phyloP scores from a whole-genome alignment of 2,113 vertebrate species.

The Telmatochromis sp. region DNA sequence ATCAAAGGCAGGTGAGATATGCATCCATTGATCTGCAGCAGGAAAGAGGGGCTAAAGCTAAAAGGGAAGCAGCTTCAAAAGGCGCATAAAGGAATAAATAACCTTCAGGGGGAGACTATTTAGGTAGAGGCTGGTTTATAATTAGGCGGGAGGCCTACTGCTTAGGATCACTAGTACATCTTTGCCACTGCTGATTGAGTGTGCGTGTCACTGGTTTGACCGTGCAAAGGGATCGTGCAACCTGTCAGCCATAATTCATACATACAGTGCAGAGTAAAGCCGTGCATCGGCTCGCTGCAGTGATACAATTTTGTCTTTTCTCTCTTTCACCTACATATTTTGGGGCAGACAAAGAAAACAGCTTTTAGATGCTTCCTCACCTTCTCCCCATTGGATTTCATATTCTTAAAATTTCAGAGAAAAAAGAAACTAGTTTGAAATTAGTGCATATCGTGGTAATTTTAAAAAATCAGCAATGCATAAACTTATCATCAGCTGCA shows the following conservation, averaged over 20 bases:
- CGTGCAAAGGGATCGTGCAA: constrained; percentile 40
- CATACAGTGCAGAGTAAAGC: neutral
- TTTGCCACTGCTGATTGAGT: constrained; percentile 62
- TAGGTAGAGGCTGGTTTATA: constrained; percentile 65
- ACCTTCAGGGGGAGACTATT: constrained; percentile 44
- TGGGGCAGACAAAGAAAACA: neutral
- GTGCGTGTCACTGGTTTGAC: constrained; percentile 46
- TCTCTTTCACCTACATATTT: neutral
- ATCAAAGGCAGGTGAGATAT: neutral
- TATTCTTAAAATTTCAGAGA: neutral
- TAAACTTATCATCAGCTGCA: neutral
- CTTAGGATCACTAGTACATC: constrained; percentile 55
- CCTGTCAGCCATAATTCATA: constrained; percentile 61
- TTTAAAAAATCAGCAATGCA: accelerated
- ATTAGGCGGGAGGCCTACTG: constrained; percentile 56
- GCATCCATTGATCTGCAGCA: neutral
- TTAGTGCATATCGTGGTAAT: neutral
- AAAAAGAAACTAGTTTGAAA: neutral
- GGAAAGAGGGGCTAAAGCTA: neutral
- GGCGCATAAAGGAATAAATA: constrained; percentile 42
- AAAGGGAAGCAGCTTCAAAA: constrained; percentile 17
- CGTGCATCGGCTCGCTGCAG: neutral
- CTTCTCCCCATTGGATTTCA: neutral
- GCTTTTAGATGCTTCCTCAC: neutral
- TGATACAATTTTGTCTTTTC: neutral